These are phyloP conservation scores for Enteromius treurensis DNA, from an alignment of 2,797 vertebrate species.

Conservation along the genomic window DNA sequence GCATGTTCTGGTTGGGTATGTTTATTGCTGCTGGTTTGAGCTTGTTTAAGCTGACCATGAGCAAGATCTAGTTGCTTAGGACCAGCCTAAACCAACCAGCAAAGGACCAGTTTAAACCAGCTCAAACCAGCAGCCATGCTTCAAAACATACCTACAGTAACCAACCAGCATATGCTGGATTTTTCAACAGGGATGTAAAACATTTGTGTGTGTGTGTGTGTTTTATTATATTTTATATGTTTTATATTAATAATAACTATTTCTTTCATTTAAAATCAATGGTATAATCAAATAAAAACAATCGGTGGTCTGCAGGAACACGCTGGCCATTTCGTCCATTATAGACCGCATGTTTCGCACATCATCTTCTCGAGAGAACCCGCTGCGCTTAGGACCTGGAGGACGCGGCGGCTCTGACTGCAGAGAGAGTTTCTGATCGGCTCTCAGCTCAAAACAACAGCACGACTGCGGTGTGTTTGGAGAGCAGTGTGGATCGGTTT, in stretches of 20 bases:
- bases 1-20: too few relatives aligned
- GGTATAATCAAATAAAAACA: neutral
- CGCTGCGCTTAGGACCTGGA: slow-evolving; percentile 66
- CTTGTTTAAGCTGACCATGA: too few relatives aligned
- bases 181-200: neutral
- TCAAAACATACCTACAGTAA: too few relatives aligned
- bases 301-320: neutral
- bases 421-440: slow-evolving; percentile 59
- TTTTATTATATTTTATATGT: too few relatives aligned
- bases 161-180: too few relatives aligned
- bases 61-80: too few relatives aligned
- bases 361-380: slow-evolving; percentile 32
- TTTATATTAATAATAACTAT: neutral
- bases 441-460: slow-evolving; percentile 69
- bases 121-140: too few relatives aligned
- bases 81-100: too few relatives aligned
- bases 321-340: neutral
- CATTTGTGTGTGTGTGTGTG: neutral
- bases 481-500: slow-evolving; percentile 70
- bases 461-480: slow-evolving; percentile 53
- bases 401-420: slow-evolving; percentile 55
- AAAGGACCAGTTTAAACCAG: too few relatives aligned
- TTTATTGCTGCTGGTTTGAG: too few relatives aligned
- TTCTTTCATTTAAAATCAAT: neutral
- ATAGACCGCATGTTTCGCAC: neutral